Conservation (phyloP, 1,140 invertebrate genomes). For the Calosoma granatense region DNA sequence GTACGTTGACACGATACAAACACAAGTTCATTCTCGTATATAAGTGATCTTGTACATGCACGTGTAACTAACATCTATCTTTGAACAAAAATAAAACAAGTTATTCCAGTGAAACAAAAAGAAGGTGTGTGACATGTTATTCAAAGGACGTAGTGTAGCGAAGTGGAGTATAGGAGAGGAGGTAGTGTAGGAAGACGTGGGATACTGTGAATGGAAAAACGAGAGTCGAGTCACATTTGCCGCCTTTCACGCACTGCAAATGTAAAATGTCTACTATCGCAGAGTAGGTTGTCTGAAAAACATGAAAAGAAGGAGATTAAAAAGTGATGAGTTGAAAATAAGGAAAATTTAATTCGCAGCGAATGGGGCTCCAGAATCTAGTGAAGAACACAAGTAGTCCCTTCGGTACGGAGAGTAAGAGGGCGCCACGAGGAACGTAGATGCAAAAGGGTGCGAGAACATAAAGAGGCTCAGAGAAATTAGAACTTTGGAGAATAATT, state of each 20-base stretch:
- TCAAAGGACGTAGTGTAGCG: not conserved
- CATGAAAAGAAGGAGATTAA: slow-evolving; percentile 12
- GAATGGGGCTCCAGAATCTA: not conserved
- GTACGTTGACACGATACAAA: not conserved
- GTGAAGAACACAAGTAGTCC: not conserved
- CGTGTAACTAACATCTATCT: not conserved
- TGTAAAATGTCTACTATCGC: not conserved
- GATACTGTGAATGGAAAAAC: too few species aligned
- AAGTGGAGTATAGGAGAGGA: not conserved
- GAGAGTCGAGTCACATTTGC: too few species aligned
- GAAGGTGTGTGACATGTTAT: not conserved
- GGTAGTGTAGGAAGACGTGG: not conserved
- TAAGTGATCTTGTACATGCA: not conserved
- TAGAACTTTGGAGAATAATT: slow-evolving; percentile 4
- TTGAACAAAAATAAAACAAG: not conserved
- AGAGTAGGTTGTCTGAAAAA: slow-evolving; percentile 4
- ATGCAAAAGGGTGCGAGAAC: not conserved
- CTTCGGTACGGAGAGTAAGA: not conserved
- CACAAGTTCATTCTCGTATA: too few species aligned
- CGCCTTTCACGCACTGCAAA: not conserved
- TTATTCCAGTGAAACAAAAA: not conserved
- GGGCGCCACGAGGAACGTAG: not conserved
- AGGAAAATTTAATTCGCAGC: slow-evolving; percentile 13
- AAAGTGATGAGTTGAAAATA: slow-evolving; percentile 14
- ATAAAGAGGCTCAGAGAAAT: slow-evolving; percentile 9